These are phyloP conservation scores for Noctua janthina DNA, from an alignment of 2,888 invertebrate species.

Conservation along the genomic window DNA sequence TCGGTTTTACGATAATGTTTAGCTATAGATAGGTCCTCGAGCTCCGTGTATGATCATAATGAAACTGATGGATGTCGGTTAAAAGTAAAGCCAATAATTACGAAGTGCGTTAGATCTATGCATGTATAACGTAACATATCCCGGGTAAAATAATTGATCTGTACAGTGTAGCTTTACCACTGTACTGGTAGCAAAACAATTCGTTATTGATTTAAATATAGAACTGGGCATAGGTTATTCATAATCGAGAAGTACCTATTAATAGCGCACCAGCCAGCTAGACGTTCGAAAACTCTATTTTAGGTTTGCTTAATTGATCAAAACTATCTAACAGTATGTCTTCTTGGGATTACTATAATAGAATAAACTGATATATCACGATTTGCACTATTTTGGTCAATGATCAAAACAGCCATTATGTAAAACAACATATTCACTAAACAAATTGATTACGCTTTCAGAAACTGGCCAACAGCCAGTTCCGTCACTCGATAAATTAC, in stretches of 20 bases:
- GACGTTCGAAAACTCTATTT: conserved; percentile 30
- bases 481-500: conserved; percentile 15
- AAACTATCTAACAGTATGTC: not conserved
- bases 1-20: conserved; percentile 57
- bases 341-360: not conserved
- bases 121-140: not conserved
- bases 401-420: conserved; percentile 21
- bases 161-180: not conserved
- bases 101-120: not conserved
- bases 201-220: conserved; percentile 45
- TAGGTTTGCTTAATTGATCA: conserved; percentile 25
- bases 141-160: not conserved
- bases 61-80: not conserved
- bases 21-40: conserved; percentile 35
- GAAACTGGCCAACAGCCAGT: conserved; percentile 44
- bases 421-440: conserved; percentile 36
- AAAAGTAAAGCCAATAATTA: conserved; percentile 4
- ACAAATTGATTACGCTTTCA: conserved; percentile 31
- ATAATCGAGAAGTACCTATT: conserved; percentile 34
- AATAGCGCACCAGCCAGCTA: conserved; percentile 28
- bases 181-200: conserved; percentile 30
- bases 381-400: conserved; percentile 23
- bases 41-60: conserved; percentile 9
- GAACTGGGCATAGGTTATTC: conserved; percentile 39
- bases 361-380: not conserved